Base-by-base conservation (phyloP, 2,797 vertebrate genomes). In the Garrulus glandarius region DNA sequence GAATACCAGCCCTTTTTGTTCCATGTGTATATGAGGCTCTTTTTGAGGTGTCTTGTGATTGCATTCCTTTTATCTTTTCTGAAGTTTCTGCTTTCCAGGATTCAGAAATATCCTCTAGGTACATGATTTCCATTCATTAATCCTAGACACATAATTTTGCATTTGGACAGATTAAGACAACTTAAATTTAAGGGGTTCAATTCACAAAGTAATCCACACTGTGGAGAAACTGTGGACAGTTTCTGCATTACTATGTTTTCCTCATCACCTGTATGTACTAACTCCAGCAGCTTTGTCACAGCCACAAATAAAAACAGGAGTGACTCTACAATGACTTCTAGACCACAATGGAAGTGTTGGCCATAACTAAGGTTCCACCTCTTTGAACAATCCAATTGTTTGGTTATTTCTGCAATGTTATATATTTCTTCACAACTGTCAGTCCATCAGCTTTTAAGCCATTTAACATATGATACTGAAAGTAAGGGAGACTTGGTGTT, bases 391-490 rank as follows among this genome's bases (percentile, higher is more conserved):
- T 39, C 41, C n/a, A 44, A 10, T 29, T 32, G 3, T n/a, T 79
- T 44, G 18, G 20, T 59, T 81, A 37, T 39, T 89, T 69, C 59
- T 70, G 39, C 61, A 63, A 24, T 10, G 29, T 63, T 74, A 53
- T 4, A 24, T 64, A 79, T 34, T 84, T 72, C 26, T 84, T 71
- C 2, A 8, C 37, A 64, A 36, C 41, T 26, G 5, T 30, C 46
- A 50, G 57, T 15, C 32, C 37, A 50, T 12, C 36, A 65, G 21
- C 55, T 92, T 87, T 89, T 86, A 81, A 84, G 15, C 29, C 37
- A 71, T 53, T 49, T 60, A 36, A 47, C 0, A 0, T 7, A 26
- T 2, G 13, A 59, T 15, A 63, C 0, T 53, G 36, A 74, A 67
- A 90, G 27, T 14, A 50, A 60, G 20, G 6, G 36, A 83, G 41